Conservation (phyloP, 2,888 invertebrate species). For the Eueremaeus valkanovi region DNA sequence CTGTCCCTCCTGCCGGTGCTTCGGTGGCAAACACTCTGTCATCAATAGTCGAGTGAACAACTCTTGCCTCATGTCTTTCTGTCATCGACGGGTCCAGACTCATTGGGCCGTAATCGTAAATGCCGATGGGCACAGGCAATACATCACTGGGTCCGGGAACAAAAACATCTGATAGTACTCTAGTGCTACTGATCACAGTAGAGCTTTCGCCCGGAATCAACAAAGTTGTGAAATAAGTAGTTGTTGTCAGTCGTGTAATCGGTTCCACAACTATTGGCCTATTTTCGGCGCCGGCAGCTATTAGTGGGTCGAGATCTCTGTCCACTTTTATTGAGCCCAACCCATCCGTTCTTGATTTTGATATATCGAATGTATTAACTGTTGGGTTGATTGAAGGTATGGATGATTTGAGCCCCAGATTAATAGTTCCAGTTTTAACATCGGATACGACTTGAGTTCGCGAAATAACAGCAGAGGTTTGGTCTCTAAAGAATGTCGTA, state of each 20-base stretch:
- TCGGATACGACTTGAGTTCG: conserved; percentile 62
- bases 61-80: conserved; percentile 5
- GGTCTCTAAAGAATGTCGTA: conserved; percentile 63
- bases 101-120: background rate
- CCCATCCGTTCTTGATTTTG: background rate
- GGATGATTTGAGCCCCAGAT: conserved; percentile 26
- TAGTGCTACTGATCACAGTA: conserved; percentile 35
- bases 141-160: conserved; percentile 21
- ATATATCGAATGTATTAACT: background rate
- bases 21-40: conserved; percentile 3
- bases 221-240: conserved; percentile 45
- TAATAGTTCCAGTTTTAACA: conserved; percentile 60
- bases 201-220: conserved; percentile 42
- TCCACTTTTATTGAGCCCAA: background rate
- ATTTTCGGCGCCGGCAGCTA: conserved; percentile 36
- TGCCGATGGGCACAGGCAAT: background rate
- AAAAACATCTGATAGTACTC: conserved; percentile 25
- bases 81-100: conserved; percentile 18
- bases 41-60: conserved; percentile 6
- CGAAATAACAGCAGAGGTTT: conserved; percentile 51
- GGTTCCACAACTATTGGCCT: conserved; percentile 36
- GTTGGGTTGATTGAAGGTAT: conserved; percentile 1
- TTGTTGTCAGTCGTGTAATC: conserved; percentile 44
- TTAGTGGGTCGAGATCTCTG: background rate
- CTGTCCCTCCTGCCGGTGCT: background rate